Evolutionary conservation across 23 tunicate species (phyloP), one percentile per base, ranked within the genome.

Genomic region (Styela clava): DNA sequence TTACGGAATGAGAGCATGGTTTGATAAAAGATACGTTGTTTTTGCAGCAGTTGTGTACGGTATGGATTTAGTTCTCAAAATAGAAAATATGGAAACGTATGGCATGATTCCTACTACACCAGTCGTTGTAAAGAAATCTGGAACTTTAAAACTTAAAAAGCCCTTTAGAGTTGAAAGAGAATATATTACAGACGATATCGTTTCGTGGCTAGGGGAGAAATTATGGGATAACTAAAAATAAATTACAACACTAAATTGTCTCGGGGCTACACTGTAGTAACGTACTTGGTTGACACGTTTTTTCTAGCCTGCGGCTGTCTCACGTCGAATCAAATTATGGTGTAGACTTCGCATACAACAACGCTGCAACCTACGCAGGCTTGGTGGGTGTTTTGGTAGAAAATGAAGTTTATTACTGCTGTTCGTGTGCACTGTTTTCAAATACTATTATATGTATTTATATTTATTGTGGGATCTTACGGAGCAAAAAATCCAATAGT

Each of bases 11-110:
- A 52, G 81, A n/a, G 81, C 35, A 35, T 76, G 81, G 81, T 76
- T 21, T 76, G 81, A 76, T 24, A 44, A 44, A 7, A 28, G 65
- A 24, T 44, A 76, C 24, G 81, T 76, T 21, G 81, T 76, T 26
- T 76, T 76, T 56, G 81, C 62, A 33, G 81, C 64, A 36, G 81
- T 76, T 23, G 24, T 76, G 5, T 24, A 76, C 33, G 81, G 81
- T 24, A 35, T 76, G 64, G 62, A 56, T 27, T 12, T 52, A 44
- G 81, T 76, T 16, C 30, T 18, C 24, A 18, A 56, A 44, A 76
- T 76, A 12, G 81, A 23, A 25, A 52, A 76, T 1, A 22, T 76
- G 24, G 65, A 76, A 44, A 36, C 81, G 1, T 76, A 33, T 52
- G 81, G 81, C 12, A 33, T 16, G 30, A 27, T 2, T 0, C 81